Conservation (phyloP, 2,113 vertebrate genomes). For the Halichoerus grypus region DNA sequence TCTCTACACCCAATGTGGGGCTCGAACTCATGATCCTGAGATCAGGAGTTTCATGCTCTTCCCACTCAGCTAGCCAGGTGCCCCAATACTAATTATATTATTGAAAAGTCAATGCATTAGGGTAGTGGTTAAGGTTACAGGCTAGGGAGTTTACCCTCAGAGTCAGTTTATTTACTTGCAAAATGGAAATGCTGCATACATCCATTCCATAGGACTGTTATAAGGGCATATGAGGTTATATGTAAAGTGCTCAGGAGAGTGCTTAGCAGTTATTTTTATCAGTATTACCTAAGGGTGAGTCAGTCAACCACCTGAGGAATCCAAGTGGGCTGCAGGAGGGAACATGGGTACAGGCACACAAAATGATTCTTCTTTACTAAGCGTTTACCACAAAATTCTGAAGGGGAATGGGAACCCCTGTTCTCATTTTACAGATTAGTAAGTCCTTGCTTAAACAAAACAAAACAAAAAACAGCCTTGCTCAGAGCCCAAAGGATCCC, state of each 20-base stretch:
- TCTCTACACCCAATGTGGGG: not conserved
- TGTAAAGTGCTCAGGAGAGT: not conserved
- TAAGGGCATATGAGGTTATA: not conserved
- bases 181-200: not conserved
- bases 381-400: not conserved
- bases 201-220: not conserved
- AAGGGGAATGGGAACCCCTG: too few species aligned
- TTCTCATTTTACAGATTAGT: not conserved
- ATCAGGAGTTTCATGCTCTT: not conserved
- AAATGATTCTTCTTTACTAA: not conserved
- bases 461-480: not conserved
- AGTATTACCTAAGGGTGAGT: not conserved
- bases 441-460: not conserved
- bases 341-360: not conserved
- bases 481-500: not conserved
- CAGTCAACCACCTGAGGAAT: not conserved
- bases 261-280: not conserved
- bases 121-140: not conserved
- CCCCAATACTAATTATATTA: not conserved
- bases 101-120: not conserved
- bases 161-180: constrained; percentile 25
- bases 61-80: not conserved
- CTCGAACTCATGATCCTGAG: not conserved
- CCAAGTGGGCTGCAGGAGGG: not conserved
- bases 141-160: not conserved